phyloP scores from a whole-genome alignment of 2,888 invertebrate species.

The Callosobruchus maculatus region DNA sequence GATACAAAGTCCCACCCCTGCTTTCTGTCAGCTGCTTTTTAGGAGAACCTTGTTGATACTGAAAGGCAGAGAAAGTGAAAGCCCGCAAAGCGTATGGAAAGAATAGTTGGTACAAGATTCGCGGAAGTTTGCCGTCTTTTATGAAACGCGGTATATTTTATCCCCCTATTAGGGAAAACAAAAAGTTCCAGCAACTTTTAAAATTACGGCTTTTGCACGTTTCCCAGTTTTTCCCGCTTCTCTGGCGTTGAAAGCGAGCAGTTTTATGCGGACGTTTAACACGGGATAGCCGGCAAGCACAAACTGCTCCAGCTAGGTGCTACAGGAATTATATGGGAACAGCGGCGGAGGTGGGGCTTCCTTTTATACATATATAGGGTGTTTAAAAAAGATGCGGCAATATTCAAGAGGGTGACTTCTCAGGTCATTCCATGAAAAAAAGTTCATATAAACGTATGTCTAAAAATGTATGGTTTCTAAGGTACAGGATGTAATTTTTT shows the following conservation, averaged over 20 bases:
- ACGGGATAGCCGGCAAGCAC: background rate
- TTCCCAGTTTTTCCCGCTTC: background rate
- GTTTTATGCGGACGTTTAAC: background rate
- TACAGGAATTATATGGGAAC: background rate
- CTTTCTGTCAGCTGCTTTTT: background rate
- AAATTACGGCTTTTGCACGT: background rate
- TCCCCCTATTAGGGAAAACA: background rate
- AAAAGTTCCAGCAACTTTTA: background rate
- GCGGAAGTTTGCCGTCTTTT: background rate
- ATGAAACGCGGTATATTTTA: background rate
- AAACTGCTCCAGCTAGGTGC: background rate
- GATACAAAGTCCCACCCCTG: too few species aligned
- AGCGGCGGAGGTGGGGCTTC: background rate
- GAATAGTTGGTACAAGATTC: background rate
- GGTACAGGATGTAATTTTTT: too few species aligned
- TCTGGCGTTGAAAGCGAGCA: background rate
- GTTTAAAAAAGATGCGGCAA: too few species aligned
- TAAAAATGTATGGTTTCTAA: too few species aligned
- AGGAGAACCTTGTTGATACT: background rate
- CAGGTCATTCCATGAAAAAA: too few species aligned
- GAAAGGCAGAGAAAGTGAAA: background rate
- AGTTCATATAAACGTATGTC: too few species aligned
- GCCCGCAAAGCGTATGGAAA: background rate
- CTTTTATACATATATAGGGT: background rate
- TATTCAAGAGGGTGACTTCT: too few species aligned